These are phyloP conservation scores for Drosophila kanapiae DNA, from an alignment of 1,140 invertebrate species.

Conservation along the genomic window DNA sequence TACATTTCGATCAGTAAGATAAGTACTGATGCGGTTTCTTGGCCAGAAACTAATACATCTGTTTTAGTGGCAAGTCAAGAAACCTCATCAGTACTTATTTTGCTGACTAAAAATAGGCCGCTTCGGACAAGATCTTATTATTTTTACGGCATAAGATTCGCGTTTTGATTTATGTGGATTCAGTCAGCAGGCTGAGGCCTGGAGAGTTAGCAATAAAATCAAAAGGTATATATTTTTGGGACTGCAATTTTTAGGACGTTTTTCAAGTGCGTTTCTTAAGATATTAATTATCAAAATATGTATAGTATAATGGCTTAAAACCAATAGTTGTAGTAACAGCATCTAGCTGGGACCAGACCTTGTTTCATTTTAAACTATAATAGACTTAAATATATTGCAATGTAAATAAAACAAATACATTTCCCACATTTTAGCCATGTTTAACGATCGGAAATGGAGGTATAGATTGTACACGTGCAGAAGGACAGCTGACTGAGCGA, in stretches of 20 bases:
- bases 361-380: background rate
- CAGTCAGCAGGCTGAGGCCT: too few relatives aligned
- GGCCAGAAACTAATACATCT: background rate
- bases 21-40: background rate
- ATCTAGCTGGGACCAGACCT: background rate
- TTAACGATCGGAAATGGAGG: conserved; percentile 10
- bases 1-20: background rate
- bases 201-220: background rate
- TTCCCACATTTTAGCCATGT: background rate
- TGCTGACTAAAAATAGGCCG: background rate
- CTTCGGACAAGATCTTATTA: too few relatives aligned
- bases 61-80: background rate
- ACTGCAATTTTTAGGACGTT: background rate
- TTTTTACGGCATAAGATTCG: too few relatives aligned
- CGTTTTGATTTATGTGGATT: background rate
- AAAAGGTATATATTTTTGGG: background rate
- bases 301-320: too few relatives aligned
- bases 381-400: background rate
- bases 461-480: background rate
- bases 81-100: background rate
- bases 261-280: conserved; percentile 12
- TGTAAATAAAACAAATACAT: background rate
- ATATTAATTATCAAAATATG: too few relatives aligned
- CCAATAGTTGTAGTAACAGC: too few relatives aligned
- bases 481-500: background rate